Base-by-base conservation (phyloP, 2,113 vertebrate genomes). In the Calyptommatus sinebrachiatus region DNA sequence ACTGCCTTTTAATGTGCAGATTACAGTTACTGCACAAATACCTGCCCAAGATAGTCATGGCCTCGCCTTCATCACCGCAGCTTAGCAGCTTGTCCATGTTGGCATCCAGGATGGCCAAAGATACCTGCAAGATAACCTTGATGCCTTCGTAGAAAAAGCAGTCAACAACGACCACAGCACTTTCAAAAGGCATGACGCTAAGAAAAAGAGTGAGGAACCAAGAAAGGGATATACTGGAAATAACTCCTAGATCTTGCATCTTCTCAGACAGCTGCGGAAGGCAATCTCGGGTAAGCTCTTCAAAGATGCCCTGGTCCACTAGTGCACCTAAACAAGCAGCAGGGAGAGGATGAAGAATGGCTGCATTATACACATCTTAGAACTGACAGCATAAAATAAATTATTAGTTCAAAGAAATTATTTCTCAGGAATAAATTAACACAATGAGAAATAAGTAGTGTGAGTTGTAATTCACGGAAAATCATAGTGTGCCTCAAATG, bases 91-190 rank as follows among this genome's bases (percentile, higher is more conserved):
- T 94, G 2, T 98, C 95, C 96, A 97, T 92, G 94, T 99, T 99
- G 88, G 97, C 97, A 41, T 98, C 96, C n/a, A 99, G 95, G 76
- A 99, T 96, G 57, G 98, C 96, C 89, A 99, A 79, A 2, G 98
- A 98, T 85, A 99, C 95, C 92, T 99, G 98, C 88, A 99, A 95
- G 89, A 98, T 96, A 84, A 98, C 95, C 85, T 98, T 99, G 91
- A 99, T 98, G 83, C 98, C 98, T 87, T 99, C 98, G 0, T 97
- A 99, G 95, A 99, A 99, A 90, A 99, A 99, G 86, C 97, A 99
- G 93, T 99, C 98, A 0, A 99, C 97, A 67, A 99, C 91, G n/a
- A 99, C 93, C 79, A 98, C 98, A 0, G 98, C 97, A 0, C 97
- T 99, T 91, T 98, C 96, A 5, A 99, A 99, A 45, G 98, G 98